Evolutionary conservation across 2,888 invertebrate genomes (phyloP).

Genomic region (Furcula furcula): DNA sequence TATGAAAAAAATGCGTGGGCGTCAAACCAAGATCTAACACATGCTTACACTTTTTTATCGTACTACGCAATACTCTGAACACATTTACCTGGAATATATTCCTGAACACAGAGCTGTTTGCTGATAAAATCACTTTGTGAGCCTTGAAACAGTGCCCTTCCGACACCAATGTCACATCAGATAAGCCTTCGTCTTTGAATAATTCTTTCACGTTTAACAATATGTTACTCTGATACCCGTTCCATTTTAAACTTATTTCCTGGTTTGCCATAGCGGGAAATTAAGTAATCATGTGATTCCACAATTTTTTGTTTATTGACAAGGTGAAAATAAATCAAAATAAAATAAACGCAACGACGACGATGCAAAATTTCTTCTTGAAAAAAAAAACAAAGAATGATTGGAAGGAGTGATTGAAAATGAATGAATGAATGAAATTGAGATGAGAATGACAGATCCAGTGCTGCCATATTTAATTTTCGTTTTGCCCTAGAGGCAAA

Average conservation of each 20-base stretch:
- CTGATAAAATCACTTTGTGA: conserved; percentile 86
- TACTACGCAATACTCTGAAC: not conserved
- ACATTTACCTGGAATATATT: conserved; percentile 82
- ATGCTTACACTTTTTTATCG: conserved; percentile 9
- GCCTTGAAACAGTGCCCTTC: conserved; percentile 85
- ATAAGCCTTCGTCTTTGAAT: conserved; percentile 84
- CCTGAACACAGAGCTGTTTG: conserved; percentile 85
- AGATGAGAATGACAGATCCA: too few relatives aligned
- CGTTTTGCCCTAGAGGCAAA: too few relatives aligned
- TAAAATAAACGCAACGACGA: conserved; percentile 25
- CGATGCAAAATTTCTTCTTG: conserved; percentile 29
- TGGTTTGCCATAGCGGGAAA: conserved; percentile 63
- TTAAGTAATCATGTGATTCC: conserved; percentile 13
- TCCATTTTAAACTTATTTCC: conserved; percentile 87
- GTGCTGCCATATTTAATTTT: too few relatives aligned
- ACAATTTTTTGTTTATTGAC: conserved; percentile 2
- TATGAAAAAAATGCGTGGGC: conserved; percentile 73
- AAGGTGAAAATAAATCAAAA: conserved; percentile 30
- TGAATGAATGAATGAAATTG: too few relatives aligned
- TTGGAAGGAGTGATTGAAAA: too few relatives aligned
- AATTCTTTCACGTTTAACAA: conserved; percentile 84
- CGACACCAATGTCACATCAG: conserved; percentile 85
- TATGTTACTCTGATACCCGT: conserved; percentile 85
- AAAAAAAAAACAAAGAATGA: too few relatives aligned
- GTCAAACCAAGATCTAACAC: conserved; percentile 37